Base-by-base conservation (phyloP, 2,797 vertebrate genomes). In the Gila robusta region DNA sequence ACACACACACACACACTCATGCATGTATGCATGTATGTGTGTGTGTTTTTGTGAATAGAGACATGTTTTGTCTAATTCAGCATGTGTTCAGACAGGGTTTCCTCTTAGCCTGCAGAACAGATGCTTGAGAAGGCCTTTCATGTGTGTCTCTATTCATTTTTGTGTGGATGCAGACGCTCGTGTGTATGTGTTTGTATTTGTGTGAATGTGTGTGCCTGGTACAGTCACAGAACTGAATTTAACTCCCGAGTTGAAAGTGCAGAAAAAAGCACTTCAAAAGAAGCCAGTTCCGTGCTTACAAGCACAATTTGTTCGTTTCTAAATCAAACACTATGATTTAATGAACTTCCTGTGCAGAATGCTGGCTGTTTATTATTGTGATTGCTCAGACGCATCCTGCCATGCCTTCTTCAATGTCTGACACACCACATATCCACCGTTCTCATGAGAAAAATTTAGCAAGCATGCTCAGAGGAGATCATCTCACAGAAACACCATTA, bases 291-390 rank as follows among this genome's bases (percentile, higher is more conserved):
- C 92, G 90, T 94, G 93, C 89, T 94, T 92, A 91, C 93, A 94
- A 93, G 92, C 94, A 95, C 92, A 89, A 94, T 94, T 94, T 93
- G 94, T 93, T 94, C 91, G 90, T 95, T 95, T 94, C 93, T 93
- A 95, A 96, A 95, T 96, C 93, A 95, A 96, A 95, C 93, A 84
- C 92, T 93, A 94, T 95, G 94, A 95, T 96, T 95, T 94, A 95
- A 95, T 96, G 94, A 94, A 95, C 94, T 95, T 96, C 95, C 95
- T 93, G 92, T 88, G 80, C 91, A 93, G 93, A 93, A 93, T 88
- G 69, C 91, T 88, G 93, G 87, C 91, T 96, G 95, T 96, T 96
- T 96, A 95, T 96, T 95, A 94, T 95, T 96, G 89, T 93, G 93
- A 94, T 96, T 94, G 92, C 93, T 93, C 92, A 91, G 91, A 85